Conservation (phyloP, 1,140 invertebrate species). For the Pristionchus pacificus region DNA sequence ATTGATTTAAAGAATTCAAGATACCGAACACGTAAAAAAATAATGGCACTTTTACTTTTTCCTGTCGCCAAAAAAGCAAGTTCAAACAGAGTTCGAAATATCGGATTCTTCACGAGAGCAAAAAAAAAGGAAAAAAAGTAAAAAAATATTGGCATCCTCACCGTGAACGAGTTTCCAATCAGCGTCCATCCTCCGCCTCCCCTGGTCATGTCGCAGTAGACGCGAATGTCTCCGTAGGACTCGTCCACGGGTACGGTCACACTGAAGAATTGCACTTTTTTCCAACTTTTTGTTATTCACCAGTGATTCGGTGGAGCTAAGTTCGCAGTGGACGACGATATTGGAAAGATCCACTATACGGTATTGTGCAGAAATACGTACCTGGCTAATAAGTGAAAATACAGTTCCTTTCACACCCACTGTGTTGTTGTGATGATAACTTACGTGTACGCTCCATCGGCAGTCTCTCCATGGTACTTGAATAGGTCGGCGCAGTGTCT, state of each 20-base stretch:
- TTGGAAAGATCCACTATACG: not conserved
- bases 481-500: conserved; percentile 36
- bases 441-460: conserved; percentile 18
- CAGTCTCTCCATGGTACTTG: conserved; percentile 21
- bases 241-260: too few species aligned
- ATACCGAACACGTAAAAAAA: too few species aligned
- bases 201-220: conserved; percentile 50
- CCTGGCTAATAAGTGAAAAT: too few species aligned
- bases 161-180: conserved; percentile 28
- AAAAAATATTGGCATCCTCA: not conserved
- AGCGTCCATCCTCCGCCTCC: conserved; percentile 57
- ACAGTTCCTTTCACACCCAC: too few species aligned
- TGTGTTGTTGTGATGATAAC: too few species aligned
- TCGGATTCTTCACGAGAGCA: not conserved
- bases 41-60: too few species aligned
- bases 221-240: conserved; percentile 33
- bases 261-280: not conserved
- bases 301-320: not conserved
- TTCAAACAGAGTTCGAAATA: too few species aligned
- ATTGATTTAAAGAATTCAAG: conserved; percentile 1
- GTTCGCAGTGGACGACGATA: not conserved
- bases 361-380: not conserved
- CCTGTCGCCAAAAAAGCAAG: too few species aligned
- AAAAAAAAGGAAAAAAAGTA: not conserved
- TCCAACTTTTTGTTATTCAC: not conserved